Evolutionary conservation across 2,888 invertebrate genomes (phyloP).

Genomic region (Volucella zonaria): DNA sequence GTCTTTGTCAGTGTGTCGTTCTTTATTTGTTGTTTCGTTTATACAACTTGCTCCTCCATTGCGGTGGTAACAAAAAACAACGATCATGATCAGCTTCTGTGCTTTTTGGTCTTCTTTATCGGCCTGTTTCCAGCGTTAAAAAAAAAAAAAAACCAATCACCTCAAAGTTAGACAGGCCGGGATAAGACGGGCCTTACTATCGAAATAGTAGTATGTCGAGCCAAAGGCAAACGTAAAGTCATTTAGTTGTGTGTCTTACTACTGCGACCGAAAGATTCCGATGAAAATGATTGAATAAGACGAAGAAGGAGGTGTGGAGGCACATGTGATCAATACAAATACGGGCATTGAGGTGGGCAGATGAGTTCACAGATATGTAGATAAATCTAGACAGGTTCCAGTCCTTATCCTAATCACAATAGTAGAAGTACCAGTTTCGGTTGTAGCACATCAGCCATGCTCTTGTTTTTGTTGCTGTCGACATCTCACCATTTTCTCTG

Average conservation of each 20-base stretch:
- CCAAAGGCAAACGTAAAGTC: constrained; percentile 9
- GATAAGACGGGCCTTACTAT: constrained; percentile 41
- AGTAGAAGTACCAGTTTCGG: constrained; percentile 69
- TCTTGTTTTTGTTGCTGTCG: constrained; percentile 46
- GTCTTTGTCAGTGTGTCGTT: constrained; percentile 5
- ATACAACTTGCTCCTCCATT: constrained; percentile 21
- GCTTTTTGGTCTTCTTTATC: constrained; percentile 16
- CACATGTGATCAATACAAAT: constrained; percentile 68
- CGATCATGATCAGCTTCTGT: constrained; percentile 29
- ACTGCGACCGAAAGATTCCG: constrained; percentile 5
- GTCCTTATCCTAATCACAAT: constrained; percentile 64
- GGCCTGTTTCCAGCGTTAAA: too few species aligned
- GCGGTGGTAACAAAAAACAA: constrained; percentile 25
- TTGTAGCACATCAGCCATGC: constrained; percentile 51
- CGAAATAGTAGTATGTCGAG: constrained; percentile 64
- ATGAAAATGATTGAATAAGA: constrained; percentile 32
- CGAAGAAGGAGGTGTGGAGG: constrained; percentile 29
- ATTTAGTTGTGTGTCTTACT: constrained; percentile 63
- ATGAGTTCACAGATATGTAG: constrained; percentile 55
- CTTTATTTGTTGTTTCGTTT: constrained; percentile 20
- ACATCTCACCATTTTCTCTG: constrained; percentile 54
- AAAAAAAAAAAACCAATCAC: too few species aligned
- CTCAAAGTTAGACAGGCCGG: too few species aligned
- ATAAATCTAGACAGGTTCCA: constrained; percentile 62
- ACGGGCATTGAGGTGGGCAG: constrained; percentile 70